phyloP scores from a whole-genome alignment of 1,140 invertebrate genomes.

The Zelostemma sp. region DNA sequence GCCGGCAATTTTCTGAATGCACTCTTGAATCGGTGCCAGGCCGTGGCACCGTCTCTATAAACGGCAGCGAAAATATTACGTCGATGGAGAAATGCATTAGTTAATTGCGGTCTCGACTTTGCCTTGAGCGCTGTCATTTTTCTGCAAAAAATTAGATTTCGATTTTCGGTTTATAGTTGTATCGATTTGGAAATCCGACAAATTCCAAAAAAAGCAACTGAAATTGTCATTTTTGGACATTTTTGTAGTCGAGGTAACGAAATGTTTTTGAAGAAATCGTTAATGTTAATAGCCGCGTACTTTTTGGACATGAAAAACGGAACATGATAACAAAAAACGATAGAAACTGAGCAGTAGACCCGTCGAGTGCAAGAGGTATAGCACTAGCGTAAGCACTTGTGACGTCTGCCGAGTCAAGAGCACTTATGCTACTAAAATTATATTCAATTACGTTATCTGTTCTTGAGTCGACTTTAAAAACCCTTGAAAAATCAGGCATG shows the following conservation, averaged over 20 bases:
- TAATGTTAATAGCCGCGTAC: neutral
- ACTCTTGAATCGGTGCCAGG: slow-evolving; percentile 65
- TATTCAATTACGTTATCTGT: slow-evolving; percentile 68
- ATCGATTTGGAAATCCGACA: no score
- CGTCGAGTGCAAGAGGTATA: slow-evolving; percentile 58
- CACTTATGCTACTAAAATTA: slow-evolving; percentile 71
- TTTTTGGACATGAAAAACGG: no score
- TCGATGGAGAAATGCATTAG: slow-evolving; percentile 50
- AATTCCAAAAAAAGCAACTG: no score
- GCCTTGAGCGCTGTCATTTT: neutral
- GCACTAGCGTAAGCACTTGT: slow-evolving; percentile 58
- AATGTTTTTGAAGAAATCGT: neutral
- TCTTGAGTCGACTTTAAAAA: slow-evolving; percentile 63
- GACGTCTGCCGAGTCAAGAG: slow-evolving; percentile 69
- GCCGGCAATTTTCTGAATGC: slow-evolving; percentile 61
- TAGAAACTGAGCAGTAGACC: slow-evolving; percentile 16
- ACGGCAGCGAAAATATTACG: slow-evolving; percentile 34
- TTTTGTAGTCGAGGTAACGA: no score
- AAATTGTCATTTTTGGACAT: no score
- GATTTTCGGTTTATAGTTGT: no score
- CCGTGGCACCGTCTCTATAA: slow-evolving; percentile 44
- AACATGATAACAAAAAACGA: neutral
- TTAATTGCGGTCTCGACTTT: slow-evolving; percentile 48
- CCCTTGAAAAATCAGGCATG: slow-evolving; percentile 57
- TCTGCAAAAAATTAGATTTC: no score